Conservation (phyloP, 2,888 invertebrate genomes). For the Dioctria rufipes region DNA sequence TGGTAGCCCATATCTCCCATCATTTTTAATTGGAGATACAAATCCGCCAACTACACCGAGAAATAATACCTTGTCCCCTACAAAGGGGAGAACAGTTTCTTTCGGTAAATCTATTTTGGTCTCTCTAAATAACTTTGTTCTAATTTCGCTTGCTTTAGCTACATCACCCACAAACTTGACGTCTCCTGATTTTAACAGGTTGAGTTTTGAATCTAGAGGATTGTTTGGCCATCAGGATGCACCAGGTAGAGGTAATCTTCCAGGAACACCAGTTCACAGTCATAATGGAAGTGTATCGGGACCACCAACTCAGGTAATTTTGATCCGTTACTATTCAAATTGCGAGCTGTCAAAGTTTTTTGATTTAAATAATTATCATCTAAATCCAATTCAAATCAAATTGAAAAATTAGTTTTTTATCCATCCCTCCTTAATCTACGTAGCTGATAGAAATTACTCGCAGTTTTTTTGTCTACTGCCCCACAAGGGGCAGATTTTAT, state of each 20-base stretch:
- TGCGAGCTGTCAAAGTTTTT: not conserved
- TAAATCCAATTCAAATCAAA: too few species aligned
- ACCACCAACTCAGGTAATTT: conserved; percentile 64
- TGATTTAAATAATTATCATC: too few species aligned
- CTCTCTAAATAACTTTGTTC: not conserved
- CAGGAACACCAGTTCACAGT: conserved; percentile 62
- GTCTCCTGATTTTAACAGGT: conserved; percentile 73
- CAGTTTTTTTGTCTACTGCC: not conserved
- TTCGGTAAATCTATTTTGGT: conserved; percentile 72
- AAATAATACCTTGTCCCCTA: conserved; percentile 75
- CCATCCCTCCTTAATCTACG: too few species aligned
- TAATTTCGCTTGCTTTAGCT: conserved; percentile 54
- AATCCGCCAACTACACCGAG: conserved; percentile 75
- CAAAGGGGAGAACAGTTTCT: conserved; percentile 74
- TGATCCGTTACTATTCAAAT: not conserved
- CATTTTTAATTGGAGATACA: conserved; percentile 84
- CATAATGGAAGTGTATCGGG: conserved; percentile 65
- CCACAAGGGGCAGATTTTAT: not conserved
- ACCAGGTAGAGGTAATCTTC: conserved; percentile 60
- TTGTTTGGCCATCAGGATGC: conserved; percentile 67
- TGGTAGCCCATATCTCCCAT: conserved; percentile 81
- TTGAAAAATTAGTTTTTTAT: too few species aligned
- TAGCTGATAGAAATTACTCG: too few species aligned
- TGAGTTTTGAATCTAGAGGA: conserved; percentile 72
- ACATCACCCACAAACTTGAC: conserved; percentile 72